Base-by-base conservation (phyloP, 2,888 invertebrate species). In the Melanchra persicariae region DNA sequence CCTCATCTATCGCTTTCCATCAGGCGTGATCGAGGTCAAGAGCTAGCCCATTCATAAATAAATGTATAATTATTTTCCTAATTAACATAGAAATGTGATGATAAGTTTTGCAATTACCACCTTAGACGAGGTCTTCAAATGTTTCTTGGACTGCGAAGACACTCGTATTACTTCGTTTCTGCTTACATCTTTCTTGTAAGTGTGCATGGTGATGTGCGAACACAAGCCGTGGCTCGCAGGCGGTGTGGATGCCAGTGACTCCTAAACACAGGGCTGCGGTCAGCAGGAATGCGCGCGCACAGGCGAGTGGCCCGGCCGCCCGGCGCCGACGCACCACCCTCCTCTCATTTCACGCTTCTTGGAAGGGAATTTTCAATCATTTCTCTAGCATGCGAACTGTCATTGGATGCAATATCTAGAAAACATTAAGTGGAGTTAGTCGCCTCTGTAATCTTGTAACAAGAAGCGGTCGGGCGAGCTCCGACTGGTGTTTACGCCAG, bases 191-290 rank as follows among this genome's bases (percentile, higher is more conserved):
- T 47, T 17, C 55, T 63, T 57, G 55, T 74, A 66, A 24, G 65
- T 47, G 51, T 59, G 43, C 59, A 51, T 68, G 71, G 63, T 69
- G 73, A 68, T 79, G 63, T 74, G 78, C 60, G 70, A 81, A 74
- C 68, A 72, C 57, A 74, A 79, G 58, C 66, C 63, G 68, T 78
- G 79, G 76, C 67, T 69, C 69, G 67, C 75, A 55, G 79, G 75
- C 70, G 73, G 66, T 65, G 73, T 69, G 71, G 79, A 78, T 78
- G 79, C 74, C 85, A 82, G 78, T 84, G 83, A 80, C 78, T 84
- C 68, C 86, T 93, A 94, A 94, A 93, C 93, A 93, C 89, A 91
- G 93, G 91, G 91, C 90, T 95, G 95, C 90, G 95, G 94, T 95
- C 86, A 88, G 83, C 73, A 88, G 93, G 95, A 95, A 95, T 95